These are phyloP conservation scores for Aphidius gifuensis DNA, from an alignment of 1,140 invertebrate species.

Conservation along the genomic window DNA sequence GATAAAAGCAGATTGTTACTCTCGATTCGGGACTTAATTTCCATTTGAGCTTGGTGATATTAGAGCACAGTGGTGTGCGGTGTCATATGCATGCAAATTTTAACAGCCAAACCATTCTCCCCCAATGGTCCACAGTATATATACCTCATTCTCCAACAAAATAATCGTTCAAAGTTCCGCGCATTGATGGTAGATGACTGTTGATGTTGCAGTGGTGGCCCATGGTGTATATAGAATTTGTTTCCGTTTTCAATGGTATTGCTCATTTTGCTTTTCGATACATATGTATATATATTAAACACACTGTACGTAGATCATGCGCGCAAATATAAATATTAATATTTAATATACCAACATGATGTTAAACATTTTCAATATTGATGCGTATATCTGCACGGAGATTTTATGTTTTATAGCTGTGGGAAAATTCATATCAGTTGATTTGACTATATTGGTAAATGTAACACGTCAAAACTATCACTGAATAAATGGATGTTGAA, in stretches of 20 bases:
- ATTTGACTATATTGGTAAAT: background rate
- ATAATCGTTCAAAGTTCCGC: slow-evolving; percentile 3
- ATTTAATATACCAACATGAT: too few species aligned
- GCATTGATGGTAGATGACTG: slow-evolving; percentile 7
- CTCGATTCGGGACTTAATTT: slow-evolving; percentile 47
- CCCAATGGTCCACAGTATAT: slow-evolving; percentile 19
- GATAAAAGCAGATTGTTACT: slow-evolving; percentile 18
- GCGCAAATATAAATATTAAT: background rate
- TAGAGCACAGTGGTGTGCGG: slow-evolving; percentile 49
- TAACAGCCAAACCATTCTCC: slow-evolving; percentile 30
- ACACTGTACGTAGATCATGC: slow-evolving; percentile 14
- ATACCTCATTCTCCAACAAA: slow-evolving; percentile 3
- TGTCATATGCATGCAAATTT: slow-evolving; percentile 54
- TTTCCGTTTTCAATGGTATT: slow-evolving; percentile 21
- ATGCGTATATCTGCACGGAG: slow-evolving; percentile 2
- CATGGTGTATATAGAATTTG: slow-evolving; percentile 8
- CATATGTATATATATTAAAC: background rate
- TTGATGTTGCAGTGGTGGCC: background rate
- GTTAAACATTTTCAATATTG: background rate
- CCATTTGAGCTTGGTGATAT: slow-evolving; percentile 45
- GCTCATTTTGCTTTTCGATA: slow-evolving; percentile 12
- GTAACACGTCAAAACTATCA: slow-evolving; percentile 1
- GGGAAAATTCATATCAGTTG: background rate
- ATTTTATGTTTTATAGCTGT: background rate
- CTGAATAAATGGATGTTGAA: slow-evolving; percentile 17